Base-by-base conservation (phyloP, 2,888 invertebrate genomes). In the Lithophane leautieri region DNA sequence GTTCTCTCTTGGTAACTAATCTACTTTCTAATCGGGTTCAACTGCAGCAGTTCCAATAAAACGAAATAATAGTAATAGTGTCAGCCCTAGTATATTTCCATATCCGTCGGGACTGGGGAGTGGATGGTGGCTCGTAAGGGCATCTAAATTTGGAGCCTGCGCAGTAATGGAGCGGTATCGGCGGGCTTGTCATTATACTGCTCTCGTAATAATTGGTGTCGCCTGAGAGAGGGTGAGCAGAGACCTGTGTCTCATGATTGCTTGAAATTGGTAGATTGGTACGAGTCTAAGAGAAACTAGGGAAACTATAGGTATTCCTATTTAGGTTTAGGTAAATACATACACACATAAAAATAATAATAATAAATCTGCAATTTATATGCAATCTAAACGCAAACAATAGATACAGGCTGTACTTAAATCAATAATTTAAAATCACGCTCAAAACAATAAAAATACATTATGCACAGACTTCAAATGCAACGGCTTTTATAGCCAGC, bases 81-180 rank as follows among this genome's bases (percentile, higher is more conserved):
- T n/a, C 67, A 79, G 19, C 82, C 82, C 80, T 86, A 44, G 6
- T n/a, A 34, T 60, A 70, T 68, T 71, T 60, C 56, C 58, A 72
- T 70, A 78, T 87, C 82, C 87, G 79, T 67, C 34, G 81, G 67
- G 82, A 84, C 44, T 52, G 76, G 76, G 83, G 79, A 83, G 73
- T 76, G 56, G 67, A 76, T 69, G 80, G 81, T 78, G 67, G 70
- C 71, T 71, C 79, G n/a, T 85, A 82, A 85, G 87, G 87, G 79
- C 87, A 83, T 88, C 80, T 87, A 83, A 80, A 85, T 87, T 83
- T 73, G 73, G 78, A 76, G 65, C 50, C 73, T 70, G 73, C 69
- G 56, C 50, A 22, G 63, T 82, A 70, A 77, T 70, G 61, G 72
- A 73, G 67, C 44, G 60, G 47, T 63, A 56, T 63, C 56, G 56